Conservation (phyloP, 2,888 invertebrate genomes). For the Aphodius granarius region DNA sequence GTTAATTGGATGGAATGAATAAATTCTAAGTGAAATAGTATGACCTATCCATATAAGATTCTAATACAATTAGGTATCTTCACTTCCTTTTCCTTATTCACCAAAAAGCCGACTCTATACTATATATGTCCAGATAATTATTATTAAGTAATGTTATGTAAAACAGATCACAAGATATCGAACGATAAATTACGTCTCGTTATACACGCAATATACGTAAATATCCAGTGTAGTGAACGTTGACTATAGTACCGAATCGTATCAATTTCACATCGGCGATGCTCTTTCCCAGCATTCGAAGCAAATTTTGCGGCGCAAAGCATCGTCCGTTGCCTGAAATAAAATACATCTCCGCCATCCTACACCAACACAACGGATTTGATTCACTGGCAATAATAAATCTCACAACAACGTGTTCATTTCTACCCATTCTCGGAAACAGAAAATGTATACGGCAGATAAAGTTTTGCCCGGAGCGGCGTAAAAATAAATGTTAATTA, state of each 20-base stretch:
- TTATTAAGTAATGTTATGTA: background rate
- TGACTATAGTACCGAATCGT: background rate
- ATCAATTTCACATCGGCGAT: background rate
- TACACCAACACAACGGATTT: background rate
- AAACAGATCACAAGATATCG: background rate
- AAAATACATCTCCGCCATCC: background rate
- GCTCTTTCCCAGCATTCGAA: background rate
- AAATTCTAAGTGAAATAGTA: no score
- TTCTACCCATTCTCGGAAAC: background rate
- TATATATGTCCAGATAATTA: background rate
- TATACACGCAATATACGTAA: background rate
- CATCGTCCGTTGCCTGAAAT: background rate
- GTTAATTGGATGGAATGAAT: no score
- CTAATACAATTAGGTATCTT: background rate
- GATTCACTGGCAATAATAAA: background rate
- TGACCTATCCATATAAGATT: background rate
- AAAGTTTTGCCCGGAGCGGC: background rate
- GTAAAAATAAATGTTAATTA: background rate
- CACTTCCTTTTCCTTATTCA: background rate
- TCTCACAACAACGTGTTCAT: background rate
- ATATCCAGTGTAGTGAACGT: no score
- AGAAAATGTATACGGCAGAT: background rate
- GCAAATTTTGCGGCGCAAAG: background rate
- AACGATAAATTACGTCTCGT: background rate
- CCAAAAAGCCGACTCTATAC: background rate